Evolutionary conservation across 1,140 invertebrate genomes (phyloP), one percentile per base, ranked within the genome.

Genomic region (Drosophila nebulosa): DNA sequence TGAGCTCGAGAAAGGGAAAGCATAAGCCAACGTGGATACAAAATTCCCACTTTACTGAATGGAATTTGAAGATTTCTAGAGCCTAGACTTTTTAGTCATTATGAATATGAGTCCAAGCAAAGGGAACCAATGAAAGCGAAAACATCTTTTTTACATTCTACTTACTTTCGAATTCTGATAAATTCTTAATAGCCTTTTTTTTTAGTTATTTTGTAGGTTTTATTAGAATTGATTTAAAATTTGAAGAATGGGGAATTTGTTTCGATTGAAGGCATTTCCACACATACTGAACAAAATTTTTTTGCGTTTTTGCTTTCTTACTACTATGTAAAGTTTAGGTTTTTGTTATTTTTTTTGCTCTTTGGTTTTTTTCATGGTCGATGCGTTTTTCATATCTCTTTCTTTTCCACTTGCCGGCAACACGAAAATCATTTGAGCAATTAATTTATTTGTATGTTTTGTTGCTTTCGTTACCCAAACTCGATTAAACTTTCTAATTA

Each of bases 401-500:
- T 78, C 69, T 69, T 68, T 71, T 88, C 46, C 64, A 75, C 69
- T 61, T 66, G 65, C 77, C 64, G 66, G 61, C 26, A 50, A 64
- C 83, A 88, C 84, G 84, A 88, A 46, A 79, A 76, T 73, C 79
- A 69, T 64, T 66, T 74, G 55, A 76, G 76, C 84, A 88, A 83
- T 88, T 83, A 88, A 83, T 88, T 83, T 85, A 84, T 76, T 79
- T 78, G 63, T 64, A 53, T 78, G 61, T 53, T 58, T 39, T 68
- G 71, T 86, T 86, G 64, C 81, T 83, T 86, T 86, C 83, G 75
- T 74, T 81, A 64, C 42, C 58, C 75, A 69, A 56, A 74, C 69
- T 59, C 16, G 71, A 64, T 73, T 76, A 79, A 88, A 83, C 83
- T 88, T 88, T 88, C 83, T 88, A 88, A 88, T 88, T 89, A 76